Percentiles rank a stretch among this genome's conserved stretches.
Evolutionary conservation across 2,888 invertebrate genomes (phyloP).

Genomic region (Plemyria rubiginata): DNA sequence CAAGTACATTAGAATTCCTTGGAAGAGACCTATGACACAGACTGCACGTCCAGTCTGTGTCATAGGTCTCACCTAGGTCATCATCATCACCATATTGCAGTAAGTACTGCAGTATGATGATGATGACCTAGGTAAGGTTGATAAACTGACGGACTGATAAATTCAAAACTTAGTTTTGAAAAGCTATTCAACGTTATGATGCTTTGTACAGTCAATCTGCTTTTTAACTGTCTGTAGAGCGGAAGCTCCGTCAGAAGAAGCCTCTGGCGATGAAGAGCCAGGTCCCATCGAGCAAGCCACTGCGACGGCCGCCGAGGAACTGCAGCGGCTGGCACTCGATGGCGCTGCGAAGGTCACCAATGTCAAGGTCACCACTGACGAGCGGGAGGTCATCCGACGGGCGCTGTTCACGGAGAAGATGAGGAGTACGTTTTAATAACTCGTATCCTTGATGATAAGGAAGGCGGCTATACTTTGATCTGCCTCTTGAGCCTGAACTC

Average conservation of each 20-base stretch:
- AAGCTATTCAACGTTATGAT: not conserved
- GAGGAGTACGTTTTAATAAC: constrained; percentile 53
- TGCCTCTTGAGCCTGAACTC: too few relatives aligned
- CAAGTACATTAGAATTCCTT: too few relatives aligned
- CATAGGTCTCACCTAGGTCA: too few relatives aligned
- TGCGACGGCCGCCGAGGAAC: constrained; percentile 85
- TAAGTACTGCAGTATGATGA: too few relatives aligned
- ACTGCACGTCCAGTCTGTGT: too few relatives aligned
- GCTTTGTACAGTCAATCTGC: too few relatives aligned
- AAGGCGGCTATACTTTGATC: too few relatives aligned
- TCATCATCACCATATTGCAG: too few relatives aligned
- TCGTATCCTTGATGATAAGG: too few relatives aligned
- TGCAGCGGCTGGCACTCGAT: constrained; percentile 87
- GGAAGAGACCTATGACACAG: too few relatives aligned
- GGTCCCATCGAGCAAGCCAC: constrained; percentile 87
- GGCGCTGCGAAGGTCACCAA: constrained; percentile 91
- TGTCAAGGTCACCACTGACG: constrained; percentile 90
- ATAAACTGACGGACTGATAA: too few relatives aligned
- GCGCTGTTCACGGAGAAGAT: constrained; percentile 68
- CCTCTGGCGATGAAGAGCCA: constrained; percentile 74
- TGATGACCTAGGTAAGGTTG: too few relatives aligned
- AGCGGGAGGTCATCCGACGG: constrained; percentile 87
- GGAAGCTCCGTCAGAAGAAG: constrained; percentile 70
- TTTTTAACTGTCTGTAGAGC: constrained; percentile 52
- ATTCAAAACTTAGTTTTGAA: not conserved